Evolutionary conservation across 2,113 vertebrate genomes (phyloP), one percentile per base, ranked within the genome.

Genomic region (Cettia cetti): DNA sequence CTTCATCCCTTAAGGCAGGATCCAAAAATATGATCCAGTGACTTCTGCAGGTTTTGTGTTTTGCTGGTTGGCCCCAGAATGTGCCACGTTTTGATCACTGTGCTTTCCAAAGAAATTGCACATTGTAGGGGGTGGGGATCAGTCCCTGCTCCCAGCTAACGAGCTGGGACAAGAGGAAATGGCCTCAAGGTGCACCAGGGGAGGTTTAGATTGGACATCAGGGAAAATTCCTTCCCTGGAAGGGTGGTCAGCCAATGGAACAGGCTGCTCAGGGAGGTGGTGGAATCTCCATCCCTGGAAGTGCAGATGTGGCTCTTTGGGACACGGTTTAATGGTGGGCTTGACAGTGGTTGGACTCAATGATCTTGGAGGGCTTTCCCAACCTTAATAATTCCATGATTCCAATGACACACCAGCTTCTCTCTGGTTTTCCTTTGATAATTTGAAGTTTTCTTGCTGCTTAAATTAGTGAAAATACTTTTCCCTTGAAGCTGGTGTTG

Each of bases 161-260:
- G 4, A 27, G 59, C 0, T 0, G n/a, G 74, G n/a, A 40, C 5
- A 8, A 19, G 47, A 39, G 28, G 49, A 49, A 61, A 42, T 1
- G 31, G 12, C 47, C 35, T 61, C 54, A 15, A 3, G 39, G 11
- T 61, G 40, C 40, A 42, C 21, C 35, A 63, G 54, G n/a, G 17
- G 47, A 69, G 16, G 21, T 42, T 63, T 14, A 5, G 40, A 7
- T 13, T 7, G 79, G 71, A 23, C 19, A 16, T 16, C 27, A 42
- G 71, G 47, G 71, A 28, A 35, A 49, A 69, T 69, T 33, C 35
- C 79, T 42, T 23, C 35, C 15, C 6, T 49, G 71, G 2, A 42
- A 40, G 21, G 30, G 22, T 40, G 47, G 1, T 11, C 23, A 75
- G 39, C 7, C 53, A 13, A 1, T n/a, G 78, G 76, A 33, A 18